Evolutionary conservation across 2,888 invertebrate species (phyloP).

Genomic region (Cabera pusaria): DNA sequence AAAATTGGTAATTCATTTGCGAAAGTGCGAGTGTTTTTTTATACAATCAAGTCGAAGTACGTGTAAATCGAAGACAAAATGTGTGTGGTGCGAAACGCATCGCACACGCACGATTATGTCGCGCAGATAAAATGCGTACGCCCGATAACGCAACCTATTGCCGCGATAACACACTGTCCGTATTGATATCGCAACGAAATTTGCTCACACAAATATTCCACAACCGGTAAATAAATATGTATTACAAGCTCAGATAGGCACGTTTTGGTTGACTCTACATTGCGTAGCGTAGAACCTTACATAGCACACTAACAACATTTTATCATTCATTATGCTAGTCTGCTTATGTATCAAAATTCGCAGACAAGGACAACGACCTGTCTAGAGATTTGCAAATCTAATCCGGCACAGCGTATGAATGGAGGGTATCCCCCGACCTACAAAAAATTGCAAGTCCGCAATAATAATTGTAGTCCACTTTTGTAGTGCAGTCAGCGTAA

Average conservation of each 20-base stretch:
- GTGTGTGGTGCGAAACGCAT: conserved; percentile 70
- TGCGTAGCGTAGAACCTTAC: conserved; percentile 4
- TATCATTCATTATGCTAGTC: too few relatives aligned
- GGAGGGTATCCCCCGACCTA: conserved; percentile 75
- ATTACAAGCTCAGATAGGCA: conserved; percentile 9
- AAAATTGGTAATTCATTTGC: conserved; percentile 67
- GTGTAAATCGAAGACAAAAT: conserved; percentile 54
- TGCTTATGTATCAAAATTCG: conserved; percentile 14
- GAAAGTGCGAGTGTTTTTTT: conserved; percentile 62
- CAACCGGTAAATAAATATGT: conserved; percentile 20
- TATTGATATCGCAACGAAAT: conserved; percentile 53
- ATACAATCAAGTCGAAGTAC: conserved; percentile 58
- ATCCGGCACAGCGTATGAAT: conserved; percentile 42
- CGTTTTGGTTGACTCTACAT: conserved; percentile 16
- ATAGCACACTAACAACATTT: conserved; percentile 6
- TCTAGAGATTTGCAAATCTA: conserved; percentile 59
- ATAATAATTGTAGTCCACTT: conserved; percentile 61
- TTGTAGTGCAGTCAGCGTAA: conserved; percentile 69
- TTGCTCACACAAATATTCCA: conserved; percentile 47
- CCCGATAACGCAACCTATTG: conserved; percentile 56
- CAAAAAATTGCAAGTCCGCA: conserved; percentile 58
- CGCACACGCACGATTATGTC: conserved; percentile 64
- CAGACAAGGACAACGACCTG: conserved; percentile 44
- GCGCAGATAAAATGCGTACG: conserved; percentile 70
- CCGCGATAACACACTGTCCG: conserved; percentile 59